phyloP scores from a whole-genome alignment of 2,888 invertebrate genomes.

The Apocheima hispidaria region DNA sequence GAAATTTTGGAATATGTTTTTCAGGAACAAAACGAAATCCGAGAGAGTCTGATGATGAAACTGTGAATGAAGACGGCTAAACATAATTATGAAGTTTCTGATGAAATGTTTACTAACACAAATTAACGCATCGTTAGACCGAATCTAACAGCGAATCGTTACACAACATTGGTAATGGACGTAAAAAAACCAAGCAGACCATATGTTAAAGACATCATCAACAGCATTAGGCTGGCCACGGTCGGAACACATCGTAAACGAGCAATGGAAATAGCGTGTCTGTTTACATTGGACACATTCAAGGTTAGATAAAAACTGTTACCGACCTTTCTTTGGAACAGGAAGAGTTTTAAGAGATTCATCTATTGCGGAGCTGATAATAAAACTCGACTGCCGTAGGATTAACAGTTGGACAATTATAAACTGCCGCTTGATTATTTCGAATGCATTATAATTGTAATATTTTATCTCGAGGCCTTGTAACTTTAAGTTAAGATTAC shows the following conservation, averaged over 20 bases:
- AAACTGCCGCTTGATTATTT: background rate
- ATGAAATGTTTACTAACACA: conserved; percentile 30
- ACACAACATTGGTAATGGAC: conserved; percentile 22
- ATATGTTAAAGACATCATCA: conserved; percentile 38
- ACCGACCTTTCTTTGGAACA: conserved; percentile 20
- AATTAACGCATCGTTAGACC: conserved; percentile 9
- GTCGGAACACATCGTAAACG: conserved; percentile 51
- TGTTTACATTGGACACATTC: conserved; percentile 56
- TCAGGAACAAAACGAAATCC: conserved; percentile 34
- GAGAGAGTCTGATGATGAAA: conserved; percentile 31
- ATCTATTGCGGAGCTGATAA: background rate
- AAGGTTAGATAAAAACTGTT: conserved; percentile 54
- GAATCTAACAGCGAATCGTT: conserved; percentile 15
- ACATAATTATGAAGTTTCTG: conserved; percentile 8
- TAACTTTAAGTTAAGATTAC: background rate
- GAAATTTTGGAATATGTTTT: conserved; percentile 38
- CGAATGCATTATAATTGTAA: background rate
- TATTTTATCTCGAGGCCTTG: background rate
- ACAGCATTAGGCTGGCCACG: conserved; percentile 18
- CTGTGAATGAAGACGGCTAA: conserved; percentile 44
- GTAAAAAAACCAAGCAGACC: conserved; percentile 31
- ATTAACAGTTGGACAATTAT: background rate
- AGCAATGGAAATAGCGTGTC: conserved; percentile 52
- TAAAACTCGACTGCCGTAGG: background rate
- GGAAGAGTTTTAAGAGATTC: background rate